Percentiles rank a stretch among this genome's conserved stretches.
phyloP scores from a whole-genome alignment of 1,140 invertebrate genomes.

The Leptoteleia sp. region DNA sequence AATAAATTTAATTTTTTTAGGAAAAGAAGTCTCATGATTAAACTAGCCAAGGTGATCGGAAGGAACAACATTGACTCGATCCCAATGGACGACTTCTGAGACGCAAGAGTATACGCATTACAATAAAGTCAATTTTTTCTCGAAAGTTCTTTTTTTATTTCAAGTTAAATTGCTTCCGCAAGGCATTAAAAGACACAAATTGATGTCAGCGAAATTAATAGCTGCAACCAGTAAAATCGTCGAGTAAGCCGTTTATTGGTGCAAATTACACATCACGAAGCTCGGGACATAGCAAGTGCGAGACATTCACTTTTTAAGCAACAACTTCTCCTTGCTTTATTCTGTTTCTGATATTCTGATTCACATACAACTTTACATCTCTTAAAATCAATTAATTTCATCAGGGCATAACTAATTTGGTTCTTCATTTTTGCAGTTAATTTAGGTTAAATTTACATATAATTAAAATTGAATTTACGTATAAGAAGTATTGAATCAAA shows the following conservation, averaged over 20 bases:
- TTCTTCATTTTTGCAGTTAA: background rate
- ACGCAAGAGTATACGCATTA: constrained; percentile 17
- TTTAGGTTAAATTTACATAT: too few species aligned
- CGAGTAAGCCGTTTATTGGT: constrained; percentile 42
- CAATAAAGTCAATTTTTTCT: constrained; percentile 15
- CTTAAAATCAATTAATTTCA: constrained; percentile 11
- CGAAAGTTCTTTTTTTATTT: background rate
- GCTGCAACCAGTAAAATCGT: constrained; percentile 2
- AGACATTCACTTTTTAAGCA: constrained; percentile 42
- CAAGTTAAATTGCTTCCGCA: constrained; percentile 1
- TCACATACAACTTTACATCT: constrained; percentile 10
- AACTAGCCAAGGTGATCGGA: constrained; percentile 62
- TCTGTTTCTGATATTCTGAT: constrained; percentile 27
- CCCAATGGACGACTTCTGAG: constrained; percentile 26
- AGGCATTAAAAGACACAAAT: constrained; percentile 12
- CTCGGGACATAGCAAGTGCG: constrained; percentile 22
- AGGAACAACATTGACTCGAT: constrained; percentile 29
- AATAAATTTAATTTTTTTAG: constrained; percentile 50
- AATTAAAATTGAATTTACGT: too few species aligned
- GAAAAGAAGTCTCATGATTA: constrained; percentile 55
- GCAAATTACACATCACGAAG: constrained; percentile 34
- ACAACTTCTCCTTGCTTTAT: constrained; percentile 19
- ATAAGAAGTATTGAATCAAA: too few species aligned
- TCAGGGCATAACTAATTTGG: constrained; percentile 8
- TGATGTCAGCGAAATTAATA: constrained; percentile 42